Percentiles rank a stretch among this genome's conserved stretches.
These are phyloP conservation scores for Psittacula derbiana DNA, from an alignment of 2,797 vertebrate genomes.

Conservation along the genomic window DNA sequence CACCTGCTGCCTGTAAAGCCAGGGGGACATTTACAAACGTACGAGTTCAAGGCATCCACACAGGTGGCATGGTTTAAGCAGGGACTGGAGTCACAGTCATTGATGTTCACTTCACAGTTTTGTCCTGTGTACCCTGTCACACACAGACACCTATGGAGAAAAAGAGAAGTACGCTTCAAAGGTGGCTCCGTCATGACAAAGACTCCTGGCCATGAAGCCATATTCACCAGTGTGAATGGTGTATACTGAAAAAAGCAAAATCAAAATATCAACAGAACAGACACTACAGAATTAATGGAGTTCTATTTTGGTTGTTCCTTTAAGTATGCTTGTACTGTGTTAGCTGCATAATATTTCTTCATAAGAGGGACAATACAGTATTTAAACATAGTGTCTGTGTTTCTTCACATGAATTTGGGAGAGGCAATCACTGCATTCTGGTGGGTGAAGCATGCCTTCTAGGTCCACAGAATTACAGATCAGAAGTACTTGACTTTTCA, in stretches of 20 bases:
- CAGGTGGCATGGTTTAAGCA: conserved; percentile 94
- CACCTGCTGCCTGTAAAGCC: conserved; percentile 98
- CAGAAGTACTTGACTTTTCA: not conserved
- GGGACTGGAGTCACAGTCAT: conserved; percentile 91
- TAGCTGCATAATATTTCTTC: not conserved
- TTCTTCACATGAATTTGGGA: not conserved
- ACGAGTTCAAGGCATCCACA: conserved; percentile 87
- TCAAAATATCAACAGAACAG: not conserved
- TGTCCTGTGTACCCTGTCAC: conserved; percentile 85
- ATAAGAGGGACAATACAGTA: not conserved
- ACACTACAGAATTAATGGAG: not conserved
- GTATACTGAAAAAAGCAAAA: not conserved
- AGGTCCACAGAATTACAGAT: not conserved
- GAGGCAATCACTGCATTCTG: not conserved
- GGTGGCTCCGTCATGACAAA: not conserved
- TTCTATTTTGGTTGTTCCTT: not conserved
- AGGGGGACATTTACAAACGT: conserved; percentile 91
- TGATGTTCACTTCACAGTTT: conserved; percentile 88
- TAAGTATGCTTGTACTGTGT: not conserved
- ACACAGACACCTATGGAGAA: conserved; percentile 87
- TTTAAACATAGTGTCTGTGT: not conserved
- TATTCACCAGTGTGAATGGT: not conserved
- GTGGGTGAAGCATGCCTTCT: not conserved
- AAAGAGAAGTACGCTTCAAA: not conserved
- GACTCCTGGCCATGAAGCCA: not conserved